A percentile compares a stretch with the other conserved stretches of the same genome.
phyloP scores from a whole-genome alignment of 1,140 invertebrate genomes.

The Rhopalosiphum maidis region DNA sequence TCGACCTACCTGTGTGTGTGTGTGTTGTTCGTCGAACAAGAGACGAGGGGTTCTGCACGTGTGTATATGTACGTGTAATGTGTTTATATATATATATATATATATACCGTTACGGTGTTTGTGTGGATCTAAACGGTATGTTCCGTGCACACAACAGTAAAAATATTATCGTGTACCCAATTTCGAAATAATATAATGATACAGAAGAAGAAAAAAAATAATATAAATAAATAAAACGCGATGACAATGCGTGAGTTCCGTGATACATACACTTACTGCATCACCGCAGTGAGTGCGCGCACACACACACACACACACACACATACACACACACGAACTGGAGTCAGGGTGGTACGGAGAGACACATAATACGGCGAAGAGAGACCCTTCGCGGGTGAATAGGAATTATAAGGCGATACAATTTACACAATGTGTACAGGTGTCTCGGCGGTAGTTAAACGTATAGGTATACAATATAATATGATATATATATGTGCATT shows the following conservation, averaged over 20 bases:
- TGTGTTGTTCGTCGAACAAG: background rate
- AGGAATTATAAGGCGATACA: constrained; percentile 28
- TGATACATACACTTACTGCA: background rate
- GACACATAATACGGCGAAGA: background rate
- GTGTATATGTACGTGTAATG: background rate
- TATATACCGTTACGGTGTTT: background rate
- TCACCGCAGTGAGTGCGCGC: background rate
- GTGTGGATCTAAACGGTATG: constrained; percentile 7
- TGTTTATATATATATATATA: background rate
- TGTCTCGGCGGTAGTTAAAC: constrained; percentile 5
- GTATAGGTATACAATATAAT: background rate
- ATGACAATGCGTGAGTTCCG: background rate
- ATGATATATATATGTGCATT: background rate
- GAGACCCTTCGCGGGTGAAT: constrained; percentile 8
- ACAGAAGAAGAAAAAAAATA: constrained; percentile 8
- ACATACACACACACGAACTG: background rate
- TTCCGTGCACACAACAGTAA: constrained; percentile 13
- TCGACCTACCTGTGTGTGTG: background rate
- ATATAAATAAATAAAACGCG: background rate
- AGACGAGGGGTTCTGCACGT: background rate
- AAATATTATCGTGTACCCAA: constrained; percentile 37
- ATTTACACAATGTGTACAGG: constrained; percentile 1
- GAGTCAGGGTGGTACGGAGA: background rate
- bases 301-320: background rate
- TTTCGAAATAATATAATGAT: constrained; percentile 21